Percentiles rank a stretch among this genome's conserved stretches.
Evolutionary conservation across 2,888 invertebrate species (phyloP).

Genomic region (Drosophila buzzatii): DNA sequence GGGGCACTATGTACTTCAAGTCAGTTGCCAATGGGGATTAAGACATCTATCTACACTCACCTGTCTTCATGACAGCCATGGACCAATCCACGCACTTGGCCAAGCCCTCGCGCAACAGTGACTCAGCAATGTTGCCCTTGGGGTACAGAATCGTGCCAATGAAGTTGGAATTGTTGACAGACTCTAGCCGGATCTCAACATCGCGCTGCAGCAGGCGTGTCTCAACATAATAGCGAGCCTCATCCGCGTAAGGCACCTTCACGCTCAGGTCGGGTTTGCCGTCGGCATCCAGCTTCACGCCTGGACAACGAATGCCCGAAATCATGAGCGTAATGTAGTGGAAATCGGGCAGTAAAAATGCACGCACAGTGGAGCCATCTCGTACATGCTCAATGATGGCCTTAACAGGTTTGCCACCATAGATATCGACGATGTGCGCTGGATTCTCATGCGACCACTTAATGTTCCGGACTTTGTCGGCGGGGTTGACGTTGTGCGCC

Average conservation of each 20-base stretch:
- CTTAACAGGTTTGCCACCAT: slow-evolving; percentile 93
- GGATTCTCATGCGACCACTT: slow-evolving; percentile 96
- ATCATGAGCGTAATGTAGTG: slow-evolving; percentile 97
- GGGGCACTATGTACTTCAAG: slow-evolving; percentile 47
- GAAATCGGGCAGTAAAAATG: slow-evolving; percentile 95
- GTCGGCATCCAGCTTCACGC: slow-evolving; percentile 91
- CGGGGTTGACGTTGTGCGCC: slow-evolving; percentile 85
- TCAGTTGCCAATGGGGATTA: slow-evolving; percentile 39
- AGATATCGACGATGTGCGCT: slow-evolving; percentile 93
- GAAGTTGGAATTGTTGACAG: slow-evolving; percentile 96
- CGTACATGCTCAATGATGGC: slow-evolving; percentile 98
- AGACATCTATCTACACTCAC: slow-evolving; percentile 71
- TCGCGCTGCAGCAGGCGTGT: slow-evolving; percentile 95
- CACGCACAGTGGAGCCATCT: slow-evolving; percentile 97
- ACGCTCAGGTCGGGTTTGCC: slow-evolving; percentile 89
- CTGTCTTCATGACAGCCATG: slow-evolving; percentile 91
- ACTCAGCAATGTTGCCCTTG: slow-evolving; percentile 96
- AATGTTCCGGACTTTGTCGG: slow-evolving; percentile 93
- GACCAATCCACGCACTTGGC: slow-evolving; percentile 98
- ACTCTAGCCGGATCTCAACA: slow-evolving; percentile 95
- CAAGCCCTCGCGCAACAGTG: slow-evolving; percentile 94
- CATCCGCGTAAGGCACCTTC: slow-evolving; percentile 91
- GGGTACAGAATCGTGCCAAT: slow-evolving; percentile 98
- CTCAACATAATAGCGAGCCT: slow-evolving; percentile 97
- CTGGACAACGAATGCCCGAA: slow-evolving; percentile 95